Evolutionary conservation across 2,113 vertebrate species (phyloP), one percentile per base, ranked within the genome.

Genomic region (Kryptolebias marmoratus): DNA sequence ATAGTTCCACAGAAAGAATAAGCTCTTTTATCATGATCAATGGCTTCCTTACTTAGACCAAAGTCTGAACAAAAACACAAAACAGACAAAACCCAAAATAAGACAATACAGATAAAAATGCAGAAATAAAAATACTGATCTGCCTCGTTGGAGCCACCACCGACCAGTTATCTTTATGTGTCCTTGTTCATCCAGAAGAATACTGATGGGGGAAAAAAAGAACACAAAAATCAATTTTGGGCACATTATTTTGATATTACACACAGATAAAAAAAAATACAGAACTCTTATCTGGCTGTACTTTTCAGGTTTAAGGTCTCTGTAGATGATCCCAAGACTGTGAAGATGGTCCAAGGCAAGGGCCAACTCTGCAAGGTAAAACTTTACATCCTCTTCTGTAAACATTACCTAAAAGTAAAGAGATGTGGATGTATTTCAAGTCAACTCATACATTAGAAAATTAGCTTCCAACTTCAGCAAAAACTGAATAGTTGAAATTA

Each of bases 261-360:
- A 16, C 0, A 58, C 8, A 27, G 16, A 39, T 39, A 72, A 22
- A 0, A 5, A 22, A 22, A 22, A 22, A 22, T 22, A 22, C 22
- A 22, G 22, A 22, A 22, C 22, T 22, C 22, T 22, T 30, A 48
- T n/a, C 13, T 0, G 88, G 92, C 22, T 22, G 22, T 96, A 99
- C 98, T 99, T 99, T 91, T 99, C 97, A 85, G 98, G 97, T 89
- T 99, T 99, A 84, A 99, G 95, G 87, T 99, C 98, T 86, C 98
- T 95, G 93, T 99, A 99, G 94, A 99, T 99, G 91, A 99, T 99
- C 89, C 97, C 97, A 90, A 99, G 94, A 87, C 96, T 96, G 91
- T 99, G 97, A 11, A 99, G 95, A 91, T 99, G 97, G 85, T 99
- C 97, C 94, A 99, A 94, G 83, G 98, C 98, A 92, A 99, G 94